Base-by-base conservation (phyloP, 2,113 vertebrate species). In the Delphinus delphis region DNA sequence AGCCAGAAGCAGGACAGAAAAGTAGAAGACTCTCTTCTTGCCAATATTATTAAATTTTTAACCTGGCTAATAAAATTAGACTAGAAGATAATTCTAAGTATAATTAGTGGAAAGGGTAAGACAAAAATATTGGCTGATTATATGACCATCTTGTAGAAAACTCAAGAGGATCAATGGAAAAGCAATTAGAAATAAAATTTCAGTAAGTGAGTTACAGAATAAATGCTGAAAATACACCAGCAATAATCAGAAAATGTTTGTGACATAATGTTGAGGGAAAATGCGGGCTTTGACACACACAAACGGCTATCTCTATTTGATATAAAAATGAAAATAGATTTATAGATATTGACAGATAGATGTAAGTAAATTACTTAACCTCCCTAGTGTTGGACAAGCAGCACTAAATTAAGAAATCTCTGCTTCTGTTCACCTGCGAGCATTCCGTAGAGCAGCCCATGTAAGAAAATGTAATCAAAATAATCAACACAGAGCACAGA, bases 141-240 rank as follows among this genome's bases (percentile, higher is more conserved):
- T 44, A 18, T 18, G 44, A 58, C 36, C 9, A 31, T 63, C 82
- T 81, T 95, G 63, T 83, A 80, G 93, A 74, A 88, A 84, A 88
- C 63, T 87, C 50, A 90, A 94, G 18, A 47, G 65, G 50, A 74
- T 84, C 58, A 67, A 63, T 28, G 62, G 17, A 80, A 86, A 93
- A 95, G 70, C 58, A 65, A 53, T 47, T 82, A 89, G 47, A 92
- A 87, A 92, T 80, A 60, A 83, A 93, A 76, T 44, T 65, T 87
- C 36, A 80, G 62, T 70, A 74, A 63, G 80, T 36, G 38, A 71
- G 53, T 53, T 53, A 41, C 17, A 94, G 70, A 92, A 67, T 74
- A 90, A 79, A 90, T 41, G 36, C 28, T 70, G 38, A 88, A 23
- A 92, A 28, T 15, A 70, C n/a, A 8, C 55, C 58, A 74, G 55